Evolutionary conservation across 2,113 vertebrate genomes (phyloP).

Genomic region (Xiphophorus hellerii): DNA sequence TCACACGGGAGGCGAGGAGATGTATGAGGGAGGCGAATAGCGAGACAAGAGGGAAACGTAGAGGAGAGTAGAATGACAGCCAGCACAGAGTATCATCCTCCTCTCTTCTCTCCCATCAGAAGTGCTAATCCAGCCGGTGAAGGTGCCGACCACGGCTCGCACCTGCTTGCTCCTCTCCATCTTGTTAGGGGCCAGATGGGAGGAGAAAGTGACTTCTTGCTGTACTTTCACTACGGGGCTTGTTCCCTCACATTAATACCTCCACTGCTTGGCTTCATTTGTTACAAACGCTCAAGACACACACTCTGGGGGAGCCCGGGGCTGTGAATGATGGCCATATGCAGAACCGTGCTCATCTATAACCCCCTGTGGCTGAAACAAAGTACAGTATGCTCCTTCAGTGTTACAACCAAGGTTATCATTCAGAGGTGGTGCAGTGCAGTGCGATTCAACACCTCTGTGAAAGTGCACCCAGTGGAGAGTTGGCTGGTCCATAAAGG

Average conservation of each 20-base stretch:
- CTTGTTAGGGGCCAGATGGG: conserved; percentile 73
- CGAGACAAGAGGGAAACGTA: conserved; percentile 22
- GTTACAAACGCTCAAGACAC: conserved; percentile 70
- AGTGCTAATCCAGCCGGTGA: conserved; percentile 68
- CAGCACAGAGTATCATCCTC: conserved; percentile 22
- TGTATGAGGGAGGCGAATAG: conserved; percentile 37
- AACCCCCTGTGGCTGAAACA: conserved; percentile 68
- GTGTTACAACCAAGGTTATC: conserved; percentile 67
- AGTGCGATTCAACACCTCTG: conserved; percentile 33
- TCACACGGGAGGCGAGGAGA: conserved; percentile 61
- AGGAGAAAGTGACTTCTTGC: conserved; percentile 68
- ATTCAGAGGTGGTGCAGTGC: conserved; percentile 55
- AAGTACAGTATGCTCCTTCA: conserved; percentile 69
- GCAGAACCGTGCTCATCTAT: conserved; percentile 69
- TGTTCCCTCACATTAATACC: conserved; percentile 71
- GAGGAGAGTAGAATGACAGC: conserved; percentile 52
- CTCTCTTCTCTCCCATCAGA: conserved; percentile 66
- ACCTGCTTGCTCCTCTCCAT: conserved; percentile 65
- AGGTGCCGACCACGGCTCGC: conserved; percentile 61
- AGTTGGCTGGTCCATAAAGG: conserved; percentile 11
- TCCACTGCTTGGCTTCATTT: conserved; percentile 65
- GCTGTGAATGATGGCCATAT: conserved; percentile 77
- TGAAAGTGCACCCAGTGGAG: neutral
- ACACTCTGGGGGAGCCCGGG: conserved; percentile 69
- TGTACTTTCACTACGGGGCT: conserved; percentile 64